A percentile compares a stretch with the other conserved stretches of the same genome.
Evolutionary conservation across 2,113 vertebrate species (phyloP).

Genomic region (Calyptommatus sinebrachiatus): DNA sequence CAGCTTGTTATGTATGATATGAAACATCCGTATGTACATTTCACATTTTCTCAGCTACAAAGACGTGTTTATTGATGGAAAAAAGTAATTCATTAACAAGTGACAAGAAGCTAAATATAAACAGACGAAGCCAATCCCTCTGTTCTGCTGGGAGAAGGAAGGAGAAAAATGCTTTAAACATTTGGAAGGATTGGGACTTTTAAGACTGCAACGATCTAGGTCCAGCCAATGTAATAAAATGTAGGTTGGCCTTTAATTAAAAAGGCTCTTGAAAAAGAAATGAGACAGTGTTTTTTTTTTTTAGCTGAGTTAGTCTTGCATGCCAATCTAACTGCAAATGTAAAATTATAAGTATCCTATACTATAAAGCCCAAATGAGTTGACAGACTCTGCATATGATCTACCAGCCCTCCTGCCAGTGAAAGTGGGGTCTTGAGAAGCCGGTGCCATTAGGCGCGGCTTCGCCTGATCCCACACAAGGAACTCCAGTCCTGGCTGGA

Average conservation of each 20-base stretch:
- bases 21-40: constrained; percentile 49
- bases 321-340: constrained; percentile 58
- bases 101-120: constrained; percentile 54
- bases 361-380: constrained; percentile 34
- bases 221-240: constrained; percentile 68
- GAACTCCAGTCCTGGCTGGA: no score
- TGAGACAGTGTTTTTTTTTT: constrained; percentile 62
- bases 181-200: constrained; percentile 62
- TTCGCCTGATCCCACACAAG: no score
- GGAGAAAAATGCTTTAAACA: constrained; percentile 59
- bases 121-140: constrained; percentile 52
- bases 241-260: constrained; percentile 67
- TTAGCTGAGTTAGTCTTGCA: constrained; percentile 61
- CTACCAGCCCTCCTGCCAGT: no score
- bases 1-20: constrained; percentile 60
- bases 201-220: constrained; percentile 56
- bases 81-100: constrained; percentile 64
- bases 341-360: constrained; percentile 65
- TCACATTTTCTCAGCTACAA: constrained; percentile 40
- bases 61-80: constrained; percentile 60
- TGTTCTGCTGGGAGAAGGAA: constrained; percentile 54
- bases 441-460: no score
- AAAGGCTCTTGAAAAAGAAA: constrained; percentile 63
- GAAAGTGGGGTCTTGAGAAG: no score
- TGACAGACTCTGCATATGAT: no score